Evolutionary conservation across 2,797 vertebrate genomes (phyloP), one percentile per base, ranked within the genome.

Genomic region (Coranthus polyacanthus): DNA sequence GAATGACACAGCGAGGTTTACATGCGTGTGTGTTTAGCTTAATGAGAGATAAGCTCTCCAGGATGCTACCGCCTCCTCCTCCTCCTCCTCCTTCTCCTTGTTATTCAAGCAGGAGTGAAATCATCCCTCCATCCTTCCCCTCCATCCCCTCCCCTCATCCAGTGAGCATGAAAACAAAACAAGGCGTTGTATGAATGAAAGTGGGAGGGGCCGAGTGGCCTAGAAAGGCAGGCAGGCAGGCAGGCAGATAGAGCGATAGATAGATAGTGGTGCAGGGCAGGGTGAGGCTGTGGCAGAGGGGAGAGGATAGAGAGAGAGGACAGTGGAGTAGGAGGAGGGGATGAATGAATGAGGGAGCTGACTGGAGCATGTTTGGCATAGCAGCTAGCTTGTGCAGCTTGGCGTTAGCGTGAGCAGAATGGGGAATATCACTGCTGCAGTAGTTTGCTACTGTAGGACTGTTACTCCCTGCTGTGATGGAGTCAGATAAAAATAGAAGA

Each of bases 151-250:
- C 53, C 20, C 41, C 60, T 52, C 41, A 65, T 58, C 43, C 67
- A 66, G 59, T 39, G 61, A 70, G 73, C 74, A 83, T 80, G 77
- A 91, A 89, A 91, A 87, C 89, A 92, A 91, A 91, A 91, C 87
- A 89, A 89, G 78, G 82, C 74, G 83, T 82, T 89, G 85, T 86
- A 91, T 93, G 92, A 93, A 93, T 94, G 92, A 92, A 92, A 90
- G 88, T 92, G 84, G 92, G 88, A 89, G 91, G 86, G 77, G 88
- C 68, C 1, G 39, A 63, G 77, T 86, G 87, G 83, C 89, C 88
- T 91, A 89, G 89, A 91, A 91, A 91, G 81, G 80, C 85, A 86
- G 61, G 70, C 69, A 65, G 58, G 68, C 72, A 80, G 81, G 68
- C 61, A 84, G 82, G 1, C 8, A 29, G 26, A 86, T 75, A 85